These are phyloP conservation scores for Hydriomena furcata DNA, from an alignment of 2,888 invertebrate species.

Conservation along the genomic window DNA sequence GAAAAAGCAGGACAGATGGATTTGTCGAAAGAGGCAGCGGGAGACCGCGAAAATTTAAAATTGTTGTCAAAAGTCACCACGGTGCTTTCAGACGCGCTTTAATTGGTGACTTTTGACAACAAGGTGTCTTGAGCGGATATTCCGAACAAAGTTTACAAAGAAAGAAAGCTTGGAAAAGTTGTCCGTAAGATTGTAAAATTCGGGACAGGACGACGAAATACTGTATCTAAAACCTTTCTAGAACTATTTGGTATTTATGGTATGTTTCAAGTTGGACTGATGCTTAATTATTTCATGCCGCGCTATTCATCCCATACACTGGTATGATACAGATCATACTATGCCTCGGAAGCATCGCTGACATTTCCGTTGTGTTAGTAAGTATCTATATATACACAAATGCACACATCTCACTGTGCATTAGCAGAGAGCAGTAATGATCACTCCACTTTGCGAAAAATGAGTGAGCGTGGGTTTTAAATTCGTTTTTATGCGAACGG, in stretches of 20 bases:
- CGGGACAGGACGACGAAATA: too few relatives aligned
- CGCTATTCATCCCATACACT: slow-evolving; percentile 1
- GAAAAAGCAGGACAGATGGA: too few relatives aligned
- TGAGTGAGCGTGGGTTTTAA: slow-evolving; percentile 7
- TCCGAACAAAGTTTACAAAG: too few relatives aligned
- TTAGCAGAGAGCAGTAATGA: slow-evolving; percentile 27
- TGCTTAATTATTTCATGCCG: neutral
- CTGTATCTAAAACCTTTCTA: neutral
- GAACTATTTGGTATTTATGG: too few relatives aligned
- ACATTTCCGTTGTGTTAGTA: slow-evolving; percentile 21
- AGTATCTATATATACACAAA: slow-evolving; percentile 26
- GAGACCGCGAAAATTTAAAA: too few relatives aligned
- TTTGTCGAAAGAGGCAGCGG: too few relatives aligned
- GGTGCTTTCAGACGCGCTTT: too few relatives aligned
- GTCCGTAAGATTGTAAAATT: too few relatives aligned
- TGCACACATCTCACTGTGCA: slow-evolving; percentile 30
- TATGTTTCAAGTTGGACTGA: neutral
- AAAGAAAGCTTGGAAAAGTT: too few relatives aligned
- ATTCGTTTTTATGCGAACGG: neutral
- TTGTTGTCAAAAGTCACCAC: too few relatives aligned
- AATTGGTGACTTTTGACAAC: too few relatives aligned
- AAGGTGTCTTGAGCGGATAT: too few relatives aligned
- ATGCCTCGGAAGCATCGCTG: slow-evolving; percentile 5
- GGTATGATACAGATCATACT: neutral
- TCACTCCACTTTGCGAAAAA: slow-evolving; percentile 22